Conservation (phyloP, 2,888 invertebrate species). For the Adelognathus sp. region DNA sequence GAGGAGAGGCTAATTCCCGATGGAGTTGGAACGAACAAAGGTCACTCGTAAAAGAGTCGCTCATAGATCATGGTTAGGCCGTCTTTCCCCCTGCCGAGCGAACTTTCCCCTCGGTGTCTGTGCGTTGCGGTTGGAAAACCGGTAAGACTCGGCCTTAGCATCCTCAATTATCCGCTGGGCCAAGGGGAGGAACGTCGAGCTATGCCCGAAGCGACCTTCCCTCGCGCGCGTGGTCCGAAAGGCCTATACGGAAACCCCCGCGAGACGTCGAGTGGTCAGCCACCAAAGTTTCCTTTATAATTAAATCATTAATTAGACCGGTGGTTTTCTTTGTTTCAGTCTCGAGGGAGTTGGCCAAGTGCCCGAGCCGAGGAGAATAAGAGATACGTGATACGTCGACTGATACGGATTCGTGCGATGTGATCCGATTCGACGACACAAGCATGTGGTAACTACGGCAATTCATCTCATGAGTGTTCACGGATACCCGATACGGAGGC, state of each 20-base stretch:
- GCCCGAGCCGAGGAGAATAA: conserved; percentile 42
- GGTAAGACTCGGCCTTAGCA: conserved; percentile 72
- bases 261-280: conserved; percentile 59
- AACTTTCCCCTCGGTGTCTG: no score
- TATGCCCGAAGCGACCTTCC: conserved; percentile 23
- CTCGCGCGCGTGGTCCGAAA: conserved; percentile 65
- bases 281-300: conserved; percentile 75
- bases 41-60: conserved; percentile 75
- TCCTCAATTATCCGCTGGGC: conserved; percentile 75
- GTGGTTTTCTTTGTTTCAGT: conserved; percentile 65
- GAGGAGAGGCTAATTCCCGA: conserved; percentile 66
- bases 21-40: conserved; percentile 71
- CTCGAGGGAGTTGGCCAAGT: conserved; percentile 50
- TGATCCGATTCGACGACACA: conserved; percentile 27
- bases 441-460: conserved; percentile 14
- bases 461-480: background rate
- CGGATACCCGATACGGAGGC: background rate
- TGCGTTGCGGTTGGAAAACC: conserved; percentile 60
- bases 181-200: conserved; percentile 21
- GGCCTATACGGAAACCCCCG: conserved; percentile 47
- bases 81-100: conserved; percentile 59
- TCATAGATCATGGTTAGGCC: conserved; percentile 78
- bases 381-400: conserved; percentile 36
- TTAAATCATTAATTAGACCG: conserved; percentile 77
- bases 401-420: conserved; percentile 32